Evolutionary conservation across 2,888 invertebrate genomes (phyloP), one percentile per base, ranked within the genome.

Genomic region (Melanotus villosus): DNA sequence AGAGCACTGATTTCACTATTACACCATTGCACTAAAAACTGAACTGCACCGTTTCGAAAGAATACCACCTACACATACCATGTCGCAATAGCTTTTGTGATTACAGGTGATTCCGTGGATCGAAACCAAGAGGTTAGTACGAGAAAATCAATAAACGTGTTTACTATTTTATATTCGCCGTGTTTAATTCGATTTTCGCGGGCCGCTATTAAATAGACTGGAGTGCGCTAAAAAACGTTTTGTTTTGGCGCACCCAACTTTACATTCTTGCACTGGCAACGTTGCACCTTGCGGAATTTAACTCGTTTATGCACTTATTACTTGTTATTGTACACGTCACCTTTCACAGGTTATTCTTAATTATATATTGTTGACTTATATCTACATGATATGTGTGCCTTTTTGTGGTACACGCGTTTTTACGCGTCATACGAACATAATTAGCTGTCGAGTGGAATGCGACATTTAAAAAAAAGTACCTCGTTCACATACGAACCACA

Each of bases 1-100:
- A 19, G 38, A 50, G 86, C 83, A 87, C 86, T 86, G 83, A 87
- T 87, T 63, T 81, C 84, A 67, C 83, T 23, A 74, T 43, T 30
- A 58, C 41, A 38, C 36, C 38, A 65, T 65, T 57, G 18, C 58
- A 50, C 58, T 38, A 32, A 6, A 21, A 26, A 19, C 41, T 19
- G 23, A 18, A 18, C 71, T 82, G 71, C 77, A 82, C 76, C 82
- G 78, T 76, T 75, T 81, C 59, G 79, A 79, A 57, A 77, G 77
- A 50, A 82, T 81, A 75, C 81, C 81, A 75, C 79, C 79, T 71
- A 80, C 78, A 70, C 80, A 80, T 73, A 79, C 77, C 74, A 80
- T 80, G 78, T 82, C 83, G 72, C 78, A 80, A 65, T 60, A 34
- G 26, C 34, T n/a, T 12, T 26, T 21, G 16, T n/a, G 36, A 26